Percentiles rank a stretch among this genome's conserved stretches.
Conservation (phyloP, 2,113 vertebrate genomes). For the Chloropsis hardwickii region DNA sequence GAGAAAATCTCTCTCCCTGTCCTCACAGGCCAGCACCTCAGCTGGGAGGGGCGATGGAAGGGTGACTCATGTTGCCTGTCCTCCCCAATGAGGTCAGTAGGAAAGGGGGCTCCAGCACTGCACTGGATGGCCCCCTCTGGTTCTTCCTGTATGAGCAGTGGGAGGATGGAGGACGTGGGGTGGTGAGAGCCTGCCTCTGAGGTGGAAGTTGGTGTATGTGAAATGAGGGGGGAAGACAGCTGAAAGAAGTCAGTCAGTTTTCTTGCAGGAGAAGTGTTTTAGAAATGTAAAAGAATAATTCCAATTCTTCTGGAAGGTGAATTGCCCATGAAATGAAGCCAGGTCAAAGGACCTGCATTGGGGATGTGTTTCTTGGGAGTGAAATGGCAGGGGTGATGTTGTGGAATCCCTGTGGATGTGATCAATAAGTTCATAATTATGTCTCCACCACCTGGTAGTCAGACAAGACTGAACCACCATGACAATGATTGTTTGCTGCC, state of each 20-base stretch:
- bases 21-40: background rate
- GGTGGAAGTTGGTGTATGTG: background rate
- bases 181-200: background rate
- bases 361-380: background rate
- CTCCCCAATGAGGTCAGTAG: background rate
- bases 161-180: background rate
- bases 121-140: background rate
- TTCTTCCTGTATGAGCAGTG: background rate
- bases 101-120: background rate
- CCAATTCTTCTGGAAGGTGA: background rate
- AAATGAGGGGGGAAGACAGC: background rate
- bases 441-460: background rate
- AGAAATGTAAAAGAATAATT: background rate
- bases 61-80: background rate
- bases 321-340: background rate
- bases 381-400: background rate
- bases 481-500: background rate
- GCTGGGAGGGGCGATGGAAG: background rate
- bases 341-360: background rate
- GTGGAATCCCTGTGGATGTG: background rate
- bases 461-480: background rate
- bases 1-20: background rate
- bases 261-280: background rate
- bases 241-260: background rate
- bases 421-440: background rate